Evolutionary conservation across 2,797 vertebrate genomes (phyloP).

Genomic region (Eptatretus atami): DNA sequence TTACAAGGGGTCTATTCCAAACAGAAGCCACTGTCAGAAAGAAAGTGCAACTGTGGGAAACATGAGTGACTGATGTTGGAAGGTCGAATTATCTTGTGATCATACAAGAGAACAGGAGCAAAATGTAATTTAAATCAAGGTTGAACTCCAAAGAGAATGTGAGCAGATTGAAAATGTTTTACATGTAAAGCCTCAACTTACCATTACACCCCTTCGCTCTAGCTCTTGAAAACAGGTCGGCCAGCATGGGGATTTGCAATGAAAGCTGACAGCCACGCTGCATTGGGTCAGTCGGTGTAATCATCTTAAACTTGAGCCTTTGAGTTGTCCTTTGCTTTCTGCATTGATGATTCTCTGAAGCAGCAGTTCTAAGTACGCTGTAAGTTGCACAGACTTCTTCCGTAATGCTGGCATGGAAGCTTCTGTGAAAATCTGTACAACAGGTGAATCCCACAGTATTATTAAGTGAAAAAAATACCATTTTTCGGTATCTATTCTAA

Average conservation of each 20-base stretch:
- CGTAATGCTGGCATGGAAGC: constrained; percentile 36
- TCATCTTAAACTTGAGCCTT: constrained; percentile 23
- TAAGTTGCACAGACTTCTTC: constrained; percentile 51
- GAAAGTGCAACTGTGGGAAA: too few species aligned
- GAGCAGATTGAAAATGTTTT: too few species aligned
- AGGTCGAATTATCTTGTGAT: too few species aligned
- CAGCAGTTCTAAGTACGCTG: constrained; percentile 59
- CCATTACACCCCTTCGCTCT: constrained; percentile 42
- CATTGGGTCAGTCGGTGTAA: constrained; percentile 28
- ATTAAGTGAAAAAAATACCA: too few species aligned
- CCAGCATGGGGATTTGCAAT: constrained; percentile 31
- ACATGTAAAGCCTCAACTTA: constrained; percentile 18
- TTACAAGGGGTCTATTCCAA: too few species aligned
- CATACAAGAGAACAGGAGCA: too few species aligned
- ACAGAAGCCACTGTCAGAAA: too few species aligned
- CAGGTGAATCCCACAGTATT: too few species aligned
- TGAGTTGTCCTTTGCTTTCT: constrained; percentile 14
- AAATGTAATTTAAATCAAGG: too few species aligned
- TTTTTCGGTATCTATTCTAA: too few species aligned
- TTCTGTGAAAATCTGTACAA: constrained; percentile 31
- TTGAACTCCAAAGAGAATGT: too few species aligned
- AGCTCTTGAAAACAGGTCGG: constrained; percentile 28
- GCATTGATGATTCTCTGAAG: constrained; percentile 21
- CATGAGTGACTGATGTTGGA: too few species aligned
- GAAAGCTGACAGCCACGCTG: constrained; percentile 73